These are phyloP conservation scores for Philereme transversata DNA, from an alignment of 2,888 invertebrate genomes.

Conservation along the genomic window DNA sequence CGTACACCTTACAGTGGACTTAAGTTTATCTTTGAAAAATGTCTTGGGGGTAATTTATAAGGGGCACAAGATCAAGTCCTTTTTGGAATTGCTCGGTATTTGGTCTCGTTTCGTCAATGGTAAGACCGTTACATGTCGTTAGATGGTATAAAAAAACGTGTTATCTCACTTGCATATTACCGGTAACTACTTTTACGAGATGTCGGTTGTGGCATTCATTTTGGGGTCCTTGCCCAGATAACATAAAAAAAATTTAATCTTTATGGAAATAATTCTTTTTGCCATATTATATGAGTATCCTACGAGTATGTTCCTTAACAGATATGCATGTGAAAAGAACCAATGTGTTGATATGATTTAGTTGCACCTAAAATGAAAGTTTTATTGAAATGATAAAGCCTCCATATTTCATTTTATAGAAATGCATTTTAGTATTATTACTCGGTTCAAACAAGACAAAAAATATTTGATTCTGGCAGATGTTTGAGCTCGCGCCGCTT, in stretches of 20 bases:
- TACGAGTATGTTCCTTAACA: too few species aligned
- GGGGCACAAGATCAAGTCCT: slow-evolving; percentile 57
- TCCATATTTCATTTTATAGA: slow-evolving; percentile 10
- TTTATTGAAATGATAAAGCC: not conserved
- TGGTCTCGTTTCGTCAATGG: slow-evolving; percentile 58
- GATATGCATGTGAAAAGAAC: not conserved
- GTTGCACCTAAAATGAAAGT: not conserved
- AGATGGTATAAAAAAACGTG: slow-evolving; percentile 37
- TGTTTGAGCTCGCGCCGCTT: slow-evolving; percentile 70
- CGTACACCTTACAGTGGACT: not conserved
- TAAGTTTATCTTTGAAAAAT: not conserved
- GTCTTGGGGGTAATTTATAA: slow-evolving; percentile 34
- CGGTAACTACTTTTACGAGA: slow-evolving; percentile 18
- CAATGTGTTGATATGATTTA: not conserved
- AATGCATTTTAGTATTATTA: slow-evolving; percentile 25
- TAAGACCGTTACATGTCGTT: slow-evolving; percentile 68
- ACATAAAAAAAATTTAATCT: too few species aligned
- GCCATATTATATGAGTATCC: too few species aligned
- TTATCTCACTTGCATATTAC: slow-evolving; percentile 29
- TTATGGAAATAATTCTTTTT: too few species aligned
- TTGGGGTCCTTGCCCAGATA: too few species aligned
- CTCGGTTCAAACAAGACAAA: slow-evolving; percentile 57
- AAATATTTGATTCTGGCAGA: slow-evolving; percentile 75
- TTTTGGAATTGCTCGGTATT: slow-evolving; percentile 46
- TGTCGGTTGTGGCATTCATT: not conserved